A percentile compares a stretch with the other conserved stretches of the same genome.
These are phyloP conservation scores for Cheirogaleus major DNA, from an alignment of 2,797 vertebrate genomes.

Conservation along the genomic window DNA sequence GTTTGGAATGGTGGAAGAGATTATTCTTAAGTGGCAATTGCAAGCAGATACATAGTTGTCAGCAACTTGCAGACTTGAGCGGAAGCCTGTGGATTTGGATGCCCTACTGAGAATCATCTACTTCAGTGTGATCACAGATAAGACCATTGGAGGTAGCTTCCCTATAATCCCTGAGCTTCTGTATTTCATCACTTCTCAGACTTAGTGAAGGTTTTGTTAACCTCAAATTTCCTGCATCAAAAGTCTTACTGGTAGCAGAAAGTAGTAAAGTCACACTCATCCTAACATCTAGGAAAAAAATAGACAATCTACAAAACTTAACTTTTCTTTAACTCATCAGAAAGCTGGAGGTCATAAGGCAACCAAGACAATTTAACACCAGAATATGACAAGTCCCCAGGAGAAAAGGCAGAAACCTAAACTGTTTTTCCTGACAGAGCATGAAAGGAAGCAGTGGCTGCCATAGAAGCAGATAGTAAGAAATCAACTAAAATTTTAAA, in stretches of 20 bases:
- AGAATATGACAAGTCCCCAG: neutral
- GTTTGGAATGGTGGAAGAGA: neutral
- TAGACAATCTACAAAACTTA: neutral
- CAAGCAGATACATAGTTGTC: neutral
- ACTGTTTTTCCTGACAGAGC: neutral
- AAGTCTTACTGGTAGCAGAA: neutral
- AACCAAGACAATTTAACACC: neutral
- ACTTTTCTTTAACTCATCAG: neutral
- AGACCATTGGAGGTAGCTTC: neutral
- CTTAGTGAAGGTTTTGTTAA: neutral
- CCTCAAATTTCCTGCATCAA: neutral
- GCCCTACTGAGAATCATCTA: neutral
- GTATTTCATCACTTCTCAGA: neutral
- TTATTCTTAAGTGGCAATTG: neutral
- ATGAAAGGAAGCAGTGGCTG: neutral
- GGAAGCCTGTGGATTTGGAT: neutral
- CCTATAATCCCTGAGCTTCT: neutral
- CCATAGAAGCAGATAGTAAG: neutral
- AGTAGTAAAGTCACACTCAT: neutral
- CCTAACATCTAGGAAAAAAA: neutral
- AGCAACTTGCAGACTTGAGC: neutral
- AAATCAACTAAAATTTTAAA: neutral
- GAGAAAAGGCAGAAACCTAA: neutral
- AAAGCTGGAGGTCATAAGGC: neutral
- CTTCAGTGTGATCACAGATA: neutral